These are phyloP conservation scores for Parascotia fuliginaria DNA, from an alignment of 2,888 invertebrate species.

Conservation along the genomic window DNA sequence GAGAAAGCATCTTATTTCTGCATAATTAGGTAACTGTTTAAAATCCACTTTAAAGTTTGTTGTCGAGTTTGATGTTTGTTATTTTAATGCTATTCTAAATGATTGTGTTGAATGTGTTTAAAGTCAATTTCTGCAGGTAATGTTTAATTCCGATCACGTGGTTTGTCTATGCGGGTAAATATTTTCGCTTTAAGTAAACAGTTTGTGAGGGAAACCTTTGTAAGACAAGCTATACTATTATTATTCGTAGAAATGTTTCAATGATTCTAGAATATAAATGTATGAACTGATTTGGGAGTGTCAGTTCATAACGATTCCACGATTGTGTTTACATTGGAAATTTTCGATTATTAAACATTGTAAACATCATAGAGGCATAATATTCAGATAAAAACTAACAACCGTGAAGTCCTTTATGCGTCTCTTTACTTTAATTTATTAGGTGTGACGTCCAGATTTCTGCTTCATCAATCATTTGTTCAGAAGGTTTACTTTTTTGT, in stretches of 20 bases:
- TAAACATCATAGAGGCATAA: no score
- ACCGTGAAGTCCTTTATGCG: not conserved
- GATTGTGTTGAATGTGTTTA: conserved; percentile 6
- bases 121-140: conserved; percentile 27
- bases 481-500: conserved; percentile 32
- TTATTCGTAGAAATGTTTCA: conserved; percentile 12
- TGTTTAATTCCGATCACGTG: conserved; percentile 41
- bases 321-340: no score
- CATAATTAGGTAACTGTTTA: conserved; percentile 32
- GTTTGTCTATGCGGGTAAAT: conserved; percentile 24
- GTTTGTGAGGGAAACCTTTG: conserved; percentile 24
- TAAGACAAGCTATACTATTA: conserved; percentile 20
- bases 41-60: conserved; percentile 9
- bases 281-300: not conserved
- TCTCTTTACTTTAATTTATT: not conserved
- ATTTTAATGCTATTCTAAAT: not conserved
- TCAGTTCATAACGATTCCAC: no score
- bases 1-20: conserved; percentile 38
- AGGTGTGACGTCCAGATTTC: conserved; percentile 3
- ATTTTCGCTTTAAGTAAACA: conserved; percentile 28
- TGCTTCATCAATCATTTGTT: conserved; percentile 18
- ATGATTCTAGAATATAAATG: conserved; percentile 16
- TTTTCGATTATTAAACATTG: no score
- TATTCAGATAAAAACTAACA: no score
- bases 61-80: not conserved